Evolutionary conservation across 2,113 vertebrate species (phyloP), one percentile per base, ranked within the genome.

Genomic region (Ciconia boyciana): DNA sequence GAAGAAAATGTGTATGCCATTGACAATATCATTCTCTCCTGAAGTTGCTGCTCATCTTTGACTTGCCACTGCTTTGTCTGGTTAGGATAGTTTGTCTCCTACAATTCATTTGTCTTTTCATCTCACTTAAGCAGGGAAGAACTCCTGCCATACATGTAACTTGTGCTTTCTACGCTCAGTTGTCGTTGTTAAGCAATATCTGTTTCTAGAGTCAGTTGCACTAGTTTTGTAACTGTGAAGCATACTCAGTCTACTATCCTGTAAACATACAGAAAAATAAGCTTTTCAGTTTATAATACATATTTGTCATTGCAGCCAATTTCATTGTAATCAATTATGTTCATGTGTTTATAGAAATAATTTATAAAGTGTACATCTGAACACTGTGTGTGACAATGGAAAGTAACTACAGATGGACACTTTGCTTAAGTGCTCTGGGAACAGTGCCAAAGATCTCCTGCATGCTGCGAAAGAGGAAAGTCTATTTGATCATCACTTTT

Each of bases 361-460:
- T 93, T 89, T 57, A 64, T 70, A 1, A 52, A 87, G 31, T 81
- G 46, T 74, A 11, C 16, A 22, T 52, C 43, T 83, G 77, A 61
- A 21, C 60, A 5, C 64, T 76, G 48, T 24, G 22, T 80, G 41
- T 91, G 84, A 89, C 81, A 89, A 18, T 77, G 55, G 87, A 46
- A 65, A 70, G 72, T 78, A 87, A 11, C 76, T 84, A 64, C 90
- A 93, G 77, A 89, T 74, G 91, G 89, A 93, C 16, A 1, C 76
- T 83, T 80, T 68, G 62, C 55, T 39, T 31, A 89, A 93, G 72
- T 84, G 92, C 72, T 94, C 89, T 84, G 90, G 93, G 95, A 95
- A 44, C 0, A 1, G 36, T 46, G 87, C 89, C 93, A 95, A 41
- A 52, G 68, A 74, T 87, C 49, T 82, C 86, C 48, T 51, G 71